Conservation (phyloP, 2,888 invertebrate species). For the Lithophane leautieri region DNA sequence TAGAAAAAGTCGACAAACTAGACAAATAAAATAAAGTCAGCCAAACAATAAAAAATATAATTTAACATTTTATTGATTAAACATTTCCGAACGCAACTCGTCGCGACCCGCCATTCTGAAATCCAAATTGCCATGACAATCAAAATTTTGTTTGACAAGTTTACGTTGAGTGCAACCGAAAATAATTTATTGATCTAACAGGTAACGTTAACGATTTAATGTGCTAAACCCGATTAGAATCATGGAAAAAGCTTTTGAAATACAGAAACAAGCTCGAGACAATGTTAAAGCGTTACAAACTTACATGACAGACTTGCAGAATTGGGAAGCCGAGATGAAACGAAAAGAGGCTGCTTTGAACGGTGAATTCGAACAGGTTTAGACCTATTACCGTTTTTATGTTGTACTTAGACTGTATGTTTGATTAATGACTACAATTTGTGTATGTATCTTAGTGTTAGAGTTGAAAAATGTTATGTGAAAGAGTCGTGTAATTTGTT, state of each 20-base stretch:
- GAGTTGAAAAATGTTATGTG: conserved; percentile 2
- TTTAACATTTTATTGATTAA: conserved; percentile 4
- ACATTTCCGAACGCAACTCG: conserved; percentile 52
- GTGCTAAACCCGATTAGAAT: conserved; percentile 68
- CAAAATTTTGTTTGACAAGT: conserved; percentile 67
- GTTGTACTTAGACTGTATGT: conserved; percentile 50
- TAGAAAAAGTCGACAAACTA: too few relatives aligned
- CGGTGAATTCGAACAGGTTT: conserved; percentile 88
- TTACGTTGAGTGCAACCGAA: conserved; percentile 67
- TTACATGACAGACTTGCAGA: conserved; percentile 93
- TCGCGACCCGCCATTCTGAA: conserved; percentile 43
- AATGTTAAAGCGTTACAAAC: conserved; percentile 93
- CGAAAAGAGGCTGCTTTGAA: conserved; percentile 91
- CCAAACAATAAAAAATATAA: not conserved
- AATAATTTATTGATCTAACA: conserved; percentile 78
- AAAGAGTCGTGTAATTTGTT: conserved; percentile 43
- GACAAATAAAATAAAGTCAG: not conserved
- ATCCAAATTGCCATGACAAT: conserved; percentile 64
- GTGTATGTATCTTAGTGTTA: conserved; percentile 28
- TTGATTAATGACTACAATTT: conserved; percentile 39
- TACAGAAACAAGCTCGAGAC: conserved; percentile 93
- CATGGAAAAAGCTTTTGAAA: conserved; percentile 91
- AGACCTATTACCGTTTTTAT: conserved; percentile 73
- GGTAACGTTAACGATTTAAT: conserved; percentile 70
- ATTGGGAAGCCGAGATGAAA: conserved; percentile 94